Evolutionary conservation across 2,797 vertebrate genomes (phyloP).

Genomic region (Phrynocephalus vlangalii): DNA sequence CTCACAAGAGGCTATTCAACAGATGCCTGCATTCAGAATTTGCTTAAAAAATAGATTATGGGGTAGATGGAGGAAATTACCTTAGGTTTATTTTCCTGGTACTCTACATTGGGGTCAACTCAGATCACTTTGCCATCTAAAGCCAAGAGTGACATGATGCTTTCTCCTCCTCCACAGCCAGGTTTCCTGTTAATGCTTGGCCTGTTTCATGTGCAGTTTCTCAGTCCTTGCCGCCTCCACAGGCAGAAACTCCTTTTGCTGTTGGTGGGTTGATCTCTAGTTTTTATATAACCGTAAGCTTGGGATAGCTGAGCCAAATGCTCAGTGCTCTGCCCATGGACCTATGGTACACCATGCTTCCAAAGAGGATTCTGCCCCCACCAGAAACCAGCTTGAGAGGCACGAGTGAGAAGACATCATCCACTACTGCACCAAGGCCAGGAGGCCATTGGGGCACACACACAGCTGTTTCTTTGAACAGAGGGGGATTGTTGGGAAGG

Average conservation of each 20-base stretch:
- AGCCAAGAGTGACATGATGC: not conserved
- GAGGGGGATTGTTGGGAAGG: not conserved
- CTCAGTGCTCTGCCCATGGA: too few species aligned
- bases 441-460: not conserved
- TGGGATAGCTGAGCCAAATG: too few species aligned
- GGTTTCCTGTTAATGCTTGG: too few species aligned
- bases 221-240: too few species aligned
- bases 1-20: not conserved
- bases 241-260: too few species aligned
- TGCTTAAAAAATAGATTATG: too few species aligned
- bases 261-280: too few species aligned
- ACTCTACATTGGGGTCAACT: not conserved
- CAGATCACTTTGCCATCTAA: not conserved
- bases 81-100: not conserved
- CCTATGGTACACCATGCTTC: too few species aligned
- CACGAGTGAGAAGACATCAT: not conserved
- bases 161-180: too few species aligned
- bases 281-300: too few species aligned
- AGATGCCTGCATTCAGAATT: not conserved
- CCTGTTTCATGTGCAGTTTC: too few species aligned
- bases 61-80: too few species aligned
- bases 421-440: not conserved
- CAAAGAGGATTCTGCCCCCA: not conserved
- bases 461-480: not conserved
- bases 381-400: not conserved